These are phyloP conservation scores for Elaphurus davidianus DNA, from an alignment of 2,113 vertebrate species.

Conservation along the genomic window DNA sequence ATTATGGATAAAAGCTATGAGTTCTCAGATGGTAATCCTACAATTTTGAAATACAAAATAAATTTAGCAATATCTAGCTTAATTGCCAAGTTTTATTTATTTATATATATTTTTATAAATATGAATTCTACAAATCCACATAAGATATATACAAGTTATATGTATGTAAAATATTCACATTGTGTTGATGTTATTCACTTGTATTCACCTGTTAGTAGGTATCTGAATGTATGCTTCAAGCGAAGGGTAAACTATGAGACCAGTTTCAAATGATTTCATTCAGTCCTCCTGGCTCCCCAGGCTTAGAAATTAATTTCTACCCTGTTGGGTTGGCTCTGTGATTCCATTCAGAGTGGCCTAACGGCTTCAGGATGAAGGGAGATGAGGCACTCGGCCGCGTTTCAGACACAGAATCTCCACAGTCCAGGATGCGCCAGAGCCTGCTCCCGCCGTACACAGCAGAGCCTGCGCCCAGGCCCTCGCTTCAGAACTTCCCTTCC, in stretches of 20 bases:
- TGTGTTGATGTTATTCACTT: neutral
- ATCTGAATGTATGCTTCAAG: neutral
- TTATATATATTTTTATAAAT: neutral
- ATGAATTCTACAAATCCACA: neutral
- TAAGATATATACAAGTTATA: neutral
- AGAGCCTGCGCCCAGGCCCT: neutral
- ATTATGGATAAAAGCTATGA: neutral
- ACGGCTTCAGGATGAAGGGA: conserved; percentile 21
- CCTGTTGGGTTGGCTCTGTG: neutral
- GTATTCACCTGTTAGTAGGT: neutral
- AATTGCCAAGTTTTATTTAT: neutral
- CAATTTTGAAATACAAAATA: neutral
- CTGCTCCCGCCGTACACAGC: neutral
- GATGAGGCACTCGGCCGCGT: neutral
- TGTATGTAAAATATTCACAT: neutral
- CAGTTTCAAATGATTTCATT: neutral
- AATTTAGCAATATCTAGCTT: neutral
- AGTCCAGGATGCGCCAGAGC: neutral
- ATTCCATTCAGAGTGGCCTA: neutral
- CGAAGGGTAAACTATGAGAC: neutral
- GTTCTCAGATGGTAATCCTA: neutral
- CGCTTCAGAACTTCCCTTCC: neutral
- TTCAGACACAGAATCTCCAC: neutral
- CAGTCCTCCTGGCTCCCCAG: neutral
- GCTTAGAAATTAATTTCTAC: conserved; percentile 37